Conservation (phyloP, 2,888 invertebrate species). For the Polietes domitor region DNA sequence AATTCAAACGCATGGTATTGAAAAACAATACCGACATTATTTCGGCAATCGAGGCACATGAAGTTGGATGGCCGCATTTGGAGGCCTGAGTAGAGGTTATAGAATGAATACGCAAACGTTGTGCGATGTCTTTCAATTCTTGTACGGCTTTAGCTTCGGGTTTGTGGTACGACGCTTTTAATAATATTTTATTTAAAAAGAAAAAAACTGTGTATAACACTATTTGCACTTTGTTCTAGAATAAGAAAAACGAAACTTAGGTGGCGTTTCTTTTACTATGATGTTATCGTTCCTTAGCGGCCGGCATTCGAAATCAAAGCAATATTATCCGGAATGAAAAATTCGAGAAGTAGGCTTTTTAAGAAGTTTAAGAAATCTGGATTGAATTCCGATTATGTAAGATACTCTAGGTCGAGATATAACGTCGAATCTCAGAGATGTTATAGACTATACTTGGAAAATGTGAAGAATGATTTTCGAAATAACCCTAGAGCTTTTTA, state of each 20-base stretch:
- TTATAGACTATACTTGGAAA: too few relatives aligned
- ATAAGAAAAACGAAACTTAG: constrained; percentile 1
- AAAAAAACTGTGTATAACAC: constrained; percentile 17
- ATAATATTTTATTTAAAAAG: too few relatives aligned
- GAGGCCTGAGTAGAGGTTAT: constrained; percentile 95
- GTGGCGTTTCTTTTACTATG: constrained; percentile 32
- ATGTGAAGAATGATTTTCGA: too few relatives aligned
- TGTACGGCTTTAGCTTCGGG: constrained; percentile 86
- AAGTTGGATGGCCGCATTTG: constrained; percentile 99
- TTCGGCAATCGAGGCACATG: constrained; percentile 99
- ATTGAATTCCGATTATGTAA: too few relatives aligned
- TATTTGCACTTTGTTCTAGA: constrained; percentile 48
- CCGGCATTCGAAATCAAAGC: constrained; percentile 72
- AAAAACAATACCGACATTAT: constrained; percentile 99
- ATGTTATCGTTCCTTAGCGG: constrained; percentile 52
- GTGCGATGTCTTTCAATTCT: constrained; percentile 94
- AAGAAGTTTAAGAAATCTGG: too few relatives aligned
- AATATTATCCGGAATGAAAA: too few relatives aligned
- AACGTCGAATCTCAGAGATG: too few relatives aligned
- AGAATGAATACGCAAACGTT: constrained; percentile 95
- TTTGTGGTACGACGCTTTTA: constrained; percentile 86
- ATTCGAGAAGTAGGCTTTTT: too few relatives aligned
- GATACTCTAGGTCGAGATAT: too few relatives aligned
- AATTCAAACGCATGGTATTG: constrained; percentile 97
- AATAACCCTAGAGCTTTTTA: too few relatives aligned